These are phyloP conservation scores for Stegodyphus dumicola DNA, from an alignment of 1,140 invertebrate genomes.

Conservation along the genomic window DNA sequence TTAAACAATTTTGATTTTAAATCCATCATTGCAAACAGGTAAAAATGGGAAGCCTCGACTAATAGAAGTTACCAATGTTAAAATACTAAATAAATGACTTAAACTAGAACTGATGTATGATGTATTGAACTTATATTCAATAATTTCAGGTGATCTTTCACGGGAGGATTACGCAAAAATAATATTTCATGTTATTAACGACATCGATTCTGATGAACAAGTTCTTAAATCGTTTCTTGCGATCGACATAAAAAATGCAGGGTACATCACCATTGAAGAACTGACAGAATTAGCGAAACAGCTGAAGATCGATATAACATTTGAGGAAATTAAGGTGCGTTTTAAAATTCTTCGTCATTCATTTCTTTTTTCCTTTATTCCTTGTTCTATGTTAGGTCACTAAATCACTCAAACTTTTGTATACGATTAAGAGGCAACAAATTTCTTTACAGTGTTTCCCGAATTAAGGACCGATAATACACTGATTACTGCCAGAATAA, in stretches of 20 bases:
- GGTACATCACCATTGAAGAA: neutral
- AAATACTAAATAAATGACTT: neutral
- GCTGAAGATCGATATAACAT: neutral
- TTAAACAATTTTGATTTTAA: neutral
- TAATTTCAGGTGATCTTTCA: conserved; percentile 12
- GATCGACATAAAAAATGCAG: neutral
- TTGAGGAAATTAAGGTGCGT: conserved; percentile 29
- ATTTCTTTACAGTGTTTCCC: neutral
- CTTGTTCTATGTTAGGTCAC: no score
- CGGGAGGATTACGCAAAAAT: conserved; percentile 33
- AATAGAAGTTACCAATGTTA: neutral
- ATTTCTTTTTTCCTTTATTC: no score
- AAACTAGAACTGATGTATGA: neutral
- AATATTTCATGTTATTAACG: conserved; percentile 10
- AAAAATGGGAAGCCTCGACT: neutral
- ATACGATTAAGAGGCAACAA: neutral
- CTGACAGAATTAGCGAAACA: conserved; percentile 4
- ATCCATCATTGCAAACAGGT: neutral
- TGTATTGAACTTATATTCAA: neutral
- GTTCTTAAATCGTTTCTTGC: conserved; percentile 18
- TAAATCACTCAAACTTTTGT: neutral
- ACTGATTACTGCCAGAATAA: neutral
- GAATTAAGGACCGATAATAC: neutral
- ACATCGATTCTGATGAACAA: conserved; percentile 47
- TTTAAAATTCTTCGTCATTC: neutral